These are phyloP conservation scores for Vesta saturnalis DNA, from an alignment of 2,888 invertebrate genomes.

Conservation along the genomic window DNA sequence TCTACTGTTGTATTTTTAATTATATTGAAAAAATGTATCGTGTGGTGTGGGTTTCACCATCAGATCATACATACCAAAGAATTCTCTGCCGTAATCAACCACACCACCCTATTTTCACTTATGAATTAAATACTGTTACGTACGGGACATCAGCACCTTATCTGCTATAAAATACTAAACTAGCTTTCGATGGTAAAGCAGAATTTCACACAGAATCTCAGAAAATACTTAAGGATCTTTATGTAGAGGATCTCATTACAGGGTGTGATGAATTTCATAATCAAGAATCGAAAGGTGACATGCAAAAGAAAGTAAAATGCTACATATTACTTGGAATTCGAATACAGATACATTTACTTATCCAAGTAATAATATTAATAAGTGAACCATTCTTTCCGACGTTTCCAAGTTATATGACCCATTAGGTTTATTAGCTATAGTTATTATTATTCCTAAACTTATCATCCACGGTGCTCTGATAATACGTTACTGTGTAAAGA, in stretches of 20 bases:
- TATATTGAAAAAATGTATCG: slow-evolving; percentile 35
- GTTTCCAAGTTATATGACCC: too few species aligned
- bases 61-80: slow-evolving; percentile 12
- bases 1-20: too few species aligned
- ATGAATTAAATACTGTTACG: slow-evolving; percentile 15
- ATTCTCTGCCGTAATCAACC: slow-evolving; percentile 24
- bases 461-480: too few species aligned
- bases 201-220: slow-evolving; percentile 4
- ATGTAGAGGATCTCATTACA: too few species aligned
- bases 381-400: too few species aligned
- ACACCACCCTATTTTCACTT: background rate
- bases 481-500: too few species aligned
- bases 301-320: background rate
- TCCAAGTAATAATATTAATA: background rate
- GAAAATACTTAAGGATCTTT: slow-evolving; percentile 18
- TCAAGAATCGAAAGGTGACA: background rate
- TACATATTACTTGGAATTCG: background rate
- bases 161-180: slow-evolving; percentile 12
- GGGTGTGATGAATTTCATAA: slow-evolving; percentile 5
- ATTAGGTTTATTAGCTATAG: too few species aligned
- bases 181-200: slow-evolving; percentile 8
- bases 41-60: slow-evolving; percentile 15
- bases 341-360: background rate
- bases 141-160: slow-evolving; percentile 9
- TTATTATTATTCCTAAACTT: too few species aligned